Evolutionary conservation across 1,140 invertebrate species (phyloP), one percentile per base, ranked within the genome.

Genomic region (Nebria ingens): DNA sequence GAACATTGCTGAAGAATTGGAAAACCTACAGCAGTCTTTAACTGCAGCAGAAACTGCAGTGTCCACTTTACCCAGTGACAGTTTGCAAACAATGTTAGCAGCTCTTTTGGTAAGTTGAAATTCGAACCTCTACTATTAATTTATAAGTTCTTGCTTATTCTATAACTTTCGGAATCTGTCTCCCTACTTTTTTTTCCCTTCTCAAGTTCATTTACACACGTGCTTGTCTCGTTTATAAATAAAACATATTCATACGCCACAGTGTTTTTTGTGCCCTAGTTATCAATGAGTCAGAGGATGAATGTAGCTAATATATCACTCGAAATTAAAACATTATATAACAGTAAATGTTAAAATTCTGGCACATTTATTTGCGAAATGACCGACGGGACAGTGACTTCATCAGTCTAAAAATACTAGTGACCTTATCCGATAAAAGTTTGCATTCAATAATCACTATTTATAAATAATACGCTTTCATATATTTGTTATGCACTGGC

Each of bases 1-100:
- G 85, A 82, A 81, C 62, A 73, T 85, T 61, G 75, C 78, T 70
- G 79, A 78, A 67, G 79, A 83, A 64, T 73, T 88, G 63, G 78
- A 80, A 64, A 75, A 76, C 67, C 73, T 88, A 59, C 77, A 81
- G 58, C 70, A 76, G 65, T 79, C 79, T 62, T 72, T 87, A 22
- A 76, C 73, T 58, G 75, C 75, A 59, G 76, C 85, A 52, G 85
- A 87, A 74, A 74, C 75, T 56, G 75, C 76, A 58, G 76, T 86
- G 58, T 73, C 73, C 21, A 73, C 79, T 63, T 73, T 88, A 56
- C 85, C 85, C n/a, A 74, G 76, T 53, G 79, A 83, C 64, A 85
- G 77, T 68, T 76, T 87, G 55, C 74, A 80, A 52, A 73, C 78
- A 29, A 87, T 88, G 82, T 75, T 84, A 50, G 70, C 76, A 49